Base-by-base conservation (phyloP, 1,140 invertebrate species). In the Babylonia areolata region DNA sequence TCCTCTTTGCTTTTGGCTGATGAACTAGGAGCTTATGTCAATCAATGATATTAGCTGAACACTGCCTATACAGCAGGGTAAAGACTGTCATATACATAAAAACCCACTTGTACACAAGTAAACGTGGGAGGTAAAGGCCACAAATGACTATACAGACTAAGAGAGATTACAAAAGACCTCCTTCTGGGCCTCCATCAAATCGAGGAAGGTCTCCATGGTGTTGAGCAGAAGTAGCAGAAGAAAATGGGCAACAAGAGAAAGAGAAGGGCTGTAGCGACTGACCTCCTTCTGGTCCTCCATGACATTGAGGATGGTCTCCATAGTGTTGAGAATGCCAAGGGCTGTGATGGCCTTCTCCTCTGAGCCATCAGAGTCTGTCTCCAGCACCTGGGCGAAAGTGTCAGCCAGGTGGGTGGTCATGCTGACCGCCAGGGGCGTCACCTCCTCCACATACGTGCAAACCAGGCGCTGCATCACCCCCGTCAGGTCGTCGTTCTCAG, bases 341-440 rank as follows among this genome's bases (percentile, higher is more conserved):
- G 98, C 98, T 20, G 98, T 98, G 77, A 99, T 98, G 28, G 98
- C 98, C 92, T 99, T 99, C 92, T 99, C 99, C 93, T 99, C 98
- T 28, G 97, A 97, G 6, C 97, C 97, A 93, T 98, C 98, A 89
- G 98, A 92, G 81, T 94, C 93, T 33, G 92, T 95, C 39, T 94
- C 91, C 77, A 98, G 95, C 9, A 99, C 96, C 94, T 97, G 96
- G 88, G 96, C 97, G 91, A 99, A 99, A 17, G 97, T 99, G n/a
- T 96, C 95, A 11, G 97, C 97, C 96, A 99, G 96, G 94, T 99
- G 98, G 90, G 97, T 96, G 91, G 97, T 98, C 90, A 99, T 99
- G 91, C 99, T 97, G 40, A 98, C 97, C 37, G 99, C 98, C 92
- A 99, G 97, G 0, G 98, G 97, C 87, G 97, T 96, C 28, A 99